Evolutionary conservation across 2,797 vertebrate genomes (phyloP).

Genomic region (Sus cebifrons): DNA sequence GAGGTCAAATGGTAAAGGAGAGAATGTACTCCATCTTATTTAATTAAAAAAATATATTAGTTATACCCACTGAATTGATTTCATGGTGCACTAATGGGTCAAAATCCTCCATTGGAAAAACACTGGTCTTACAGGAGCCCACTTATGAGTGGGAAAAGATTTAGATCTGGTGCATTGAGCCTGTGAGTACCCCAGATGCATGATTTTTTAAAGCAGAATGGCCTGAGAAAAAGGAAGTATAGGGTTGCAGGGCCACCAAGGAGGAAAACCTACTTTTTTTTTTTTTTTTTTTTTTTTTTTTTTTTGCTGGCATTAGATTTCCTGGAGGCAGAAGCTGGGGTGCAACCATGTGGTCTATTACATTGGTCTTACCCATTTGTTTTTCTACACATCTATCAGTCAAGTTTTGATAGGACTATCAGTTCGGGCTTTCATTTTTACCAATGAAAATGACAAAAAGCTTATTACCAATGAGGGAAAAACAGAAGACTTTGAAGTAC

Average conservation of each 20-base stretch:
- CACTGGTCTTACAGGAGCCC: conserved; percentile 23
- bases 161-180: background rate
- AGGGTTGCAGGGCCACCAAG: background rate
- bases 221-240: conserved; percentile 73
- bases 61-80: conserved; percentile 57
- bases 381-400: background rate
- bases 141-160: conserved; percentile 64
- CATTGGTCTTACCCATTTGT: background rate
- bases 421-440: background rate
- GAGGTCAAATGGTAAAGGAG: background rate
- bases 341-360: background rate
- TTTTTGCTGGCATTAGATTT: conserved; percentile 49
- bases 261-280: conserved; percentile 61
- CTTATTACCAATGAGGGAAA: background rate
- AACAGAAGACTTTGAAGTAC: background rate
- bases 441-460: background rate
- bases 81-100: conserved; percentile 4
- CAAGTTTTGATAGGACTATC: background rate
- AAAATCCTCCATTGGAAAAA: conserved; percentile 1
- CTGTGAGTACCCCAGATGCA: background rate
- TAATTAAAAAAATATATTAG: conserved; percentile 64
- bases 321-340: conserved; percentile 14
- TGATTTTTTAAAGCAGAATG: conserved; percentile 65
- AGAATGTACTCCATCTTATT: conserved; percentile 51
- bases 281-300: background rate